Evolutionary conservation across 30 jellyfish, hydroid and myxozoan species (phyloP).

Genomic region (Aurelia aurita complex sp. Pacific): DNA sequence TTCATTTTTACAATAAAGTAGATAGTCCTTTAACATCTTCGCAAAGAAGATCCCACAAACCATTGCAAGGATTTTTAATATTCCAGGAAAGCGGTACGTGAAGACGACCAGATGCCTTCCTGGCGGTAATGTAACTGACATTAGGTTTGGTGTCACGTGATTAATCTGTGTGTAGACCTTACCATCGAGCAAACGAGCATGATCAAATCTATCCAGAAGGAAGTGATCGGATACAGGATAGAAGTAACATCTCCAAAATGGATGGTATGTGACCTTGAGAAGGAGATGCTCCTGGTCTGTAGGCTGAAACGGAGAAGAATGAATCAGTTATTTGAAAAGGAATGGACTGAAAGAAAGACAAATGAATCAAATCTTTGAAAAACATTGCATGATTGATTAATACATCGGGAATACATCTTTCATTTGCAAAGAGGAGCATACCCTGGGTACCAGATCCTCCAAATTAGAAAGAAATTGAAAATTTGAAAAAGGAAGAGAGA

Average conservation of each 20-base stretch:
- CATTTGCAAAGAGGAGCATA: too few relatives aligned
- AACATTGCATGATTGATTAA: too few relatives aligned
- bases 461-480: too few relatives aligned
- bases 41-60: conserved; percentile 21
- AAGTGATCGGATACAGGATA: conserved; percentile 67
- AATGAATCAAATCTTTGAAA: too few relatives aligned
- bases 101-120: conserved; percentile 90
- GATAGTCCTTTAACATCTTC: not conserved
- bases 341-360: too few relatives aligned
- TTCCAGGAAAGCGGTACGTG: conserved; percentile 82
- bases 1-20: not conserved
- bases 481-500: too few relatives aligned
- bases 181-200: conserved; percentile 42
- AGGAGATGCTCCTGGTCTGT: conserved; percentile 74
- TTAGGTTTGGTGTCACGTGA: conserved; percentile 92
- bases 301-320: conserved; percentile 47
- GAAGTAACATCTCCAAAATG: conserved; percentile 87
- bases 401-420: too few relatives aligned
- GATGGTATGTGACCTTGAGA: conserved; percentile 93
- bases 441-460: too few relatives aligned
- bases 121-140: conserved; percentile 89
- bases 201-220: conserved; percentile 36
- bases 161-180: conserved; percentile 43
- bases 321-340: too few relatives aligned
- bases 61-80: conserved; percentile 72